These are phyloP conservation scores for Scaptomyza hsui DNA, from an alignment of 1,140 invertebrate species.

Conservation along the genomic window DNA sequence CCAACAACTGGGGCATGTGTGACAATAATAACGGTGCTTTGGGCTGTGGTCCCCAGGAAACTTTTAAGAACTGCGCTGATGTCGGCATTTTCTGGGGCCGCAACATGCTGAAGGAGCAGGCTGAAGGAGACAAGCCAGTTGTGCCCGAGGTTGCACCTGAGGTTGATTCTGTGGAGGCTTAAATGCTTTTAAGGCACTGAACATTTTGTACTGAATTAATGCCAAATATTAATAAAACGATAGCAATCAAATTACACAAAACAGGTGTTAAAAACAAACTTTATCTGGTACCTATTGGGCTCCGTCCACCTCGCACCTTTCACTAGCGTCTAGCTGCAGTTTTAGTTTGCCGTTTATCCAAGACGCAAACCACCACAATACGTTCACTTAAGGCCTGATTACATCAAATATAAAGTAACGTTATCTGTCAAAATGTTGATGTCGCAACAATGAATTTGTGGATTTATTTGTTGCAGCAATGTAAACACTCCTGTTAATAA, in stretches of 20 bases:
- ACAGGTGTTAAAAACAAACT: too few relatives aligned
- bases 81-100: slow-evolving; percentile 85
- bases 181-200: slow-evolving; percentile 6
- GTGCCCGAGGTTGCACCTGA: slow-evolving; percentile 34
- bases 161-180: slow-evolving; percentile 31
- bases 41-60: slow-evolving; percentile 88
- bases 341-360: too few relatives aligned
- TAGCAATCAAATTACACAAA: slow-evolving; percentile 11
- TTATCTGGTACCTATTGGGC: too few relatives aligned
- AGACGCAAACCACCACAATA: too few relatives aligned
- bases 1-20: slow-evolving; percentile 86
- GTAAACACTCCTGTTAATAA: too few relatives aligned
- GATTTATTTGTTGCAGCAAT: too few relatives aligned
- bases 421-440: too few relatives aligned
- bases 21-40: slow-evolving; percentile 76
- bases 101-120: slow-evolving; percentile 60
- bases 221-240: slow-evolving; percentile 34
- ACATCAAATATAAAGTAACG: too few relatives aligned
- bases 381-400: too few relatives aligned
- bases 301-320: too few relatives aligned
- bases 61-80: slow-evolving; percentile 89
- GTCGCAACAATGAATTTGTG: too few relatives aligned
- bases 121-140: slow-evolving; percentile 21
- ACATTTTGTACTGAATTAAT: slow-evolving; percentile 18
- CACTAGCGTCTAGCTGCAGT: too few relatives aligned